Evolutionary conservation across 2,888 invertebrate genomes (phyloP).

Genomic region (Bombylius discolor): DNA sequence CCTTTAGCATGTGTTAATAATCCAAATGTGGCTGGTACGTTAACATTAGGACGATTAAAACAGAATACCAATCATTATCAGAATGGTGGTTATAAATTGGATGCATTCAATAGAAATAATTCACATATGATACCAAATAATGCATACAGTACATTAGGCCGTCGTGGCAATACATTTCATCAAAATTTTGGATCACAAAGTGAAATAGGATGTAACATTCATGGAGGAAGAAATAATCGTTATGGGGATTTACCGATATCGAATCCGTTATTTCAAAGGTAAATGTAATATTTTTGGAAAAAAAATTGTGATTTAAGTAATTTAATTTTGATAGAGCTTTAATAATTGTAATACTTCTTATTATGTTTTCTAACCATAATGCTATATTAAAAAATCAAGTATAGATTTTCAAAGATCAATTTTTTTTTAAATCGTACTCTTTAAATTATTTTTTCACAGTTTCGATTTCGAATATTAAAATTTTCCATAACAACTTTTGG

Average conservation of each 20-base stretch:
- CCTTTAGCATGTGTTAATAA: slow-evolving; percentile 27
- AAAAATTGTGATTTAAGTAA: too few relatives aligned
- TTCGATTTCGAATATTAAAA: too few relatives aligned
- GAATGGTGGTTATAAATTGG: slow-evolving; percentile 34
- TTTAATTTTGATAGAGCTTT: too few relatives aligned
- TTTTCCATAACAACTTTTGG: too few relatives aligned
- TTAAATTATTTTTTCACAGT: too few relatives aligned
- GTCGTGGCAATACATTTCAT: slow-evolving; percentile 33
- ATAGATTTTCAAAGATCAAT: too few relatives aligned
- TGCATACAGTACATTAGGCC: slow-evolving; percentile 32
- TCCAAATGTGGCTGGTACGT: slow-evolving; percentile 29
- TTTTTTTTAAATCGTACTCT: too few relatives aligned
- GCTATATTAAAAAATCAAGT: too few relatives aligned
- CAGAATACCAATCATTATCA: slow-evolving; percentile 35
- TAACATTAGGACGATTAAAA: slow-evolving; percentile 34
- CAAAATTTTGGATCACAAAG: slow-evolving; percentile 25
- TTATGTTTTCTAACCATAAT: too few relatives aligned
- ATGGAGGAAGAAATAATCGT: slow-evolving; percentile 31
- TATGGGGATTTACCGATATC: slow-evolving; percentile 48
- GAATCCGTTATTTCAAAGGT: slow-evolving; percentile 53
- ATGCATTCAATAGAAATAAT: slow-evolving; percentile 32
- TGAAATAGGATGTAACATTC: slow-evolving; percentile 30
- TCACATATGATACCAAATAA: slow-evolving; percentile 31
- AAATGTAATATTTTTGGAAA: slow-evolving; percentile 1
- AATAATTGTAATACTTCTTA: too few relatives aligned